Conservation (phyloP, 1,140 invertebrate species). For the Pomacea maculata region DNA sequence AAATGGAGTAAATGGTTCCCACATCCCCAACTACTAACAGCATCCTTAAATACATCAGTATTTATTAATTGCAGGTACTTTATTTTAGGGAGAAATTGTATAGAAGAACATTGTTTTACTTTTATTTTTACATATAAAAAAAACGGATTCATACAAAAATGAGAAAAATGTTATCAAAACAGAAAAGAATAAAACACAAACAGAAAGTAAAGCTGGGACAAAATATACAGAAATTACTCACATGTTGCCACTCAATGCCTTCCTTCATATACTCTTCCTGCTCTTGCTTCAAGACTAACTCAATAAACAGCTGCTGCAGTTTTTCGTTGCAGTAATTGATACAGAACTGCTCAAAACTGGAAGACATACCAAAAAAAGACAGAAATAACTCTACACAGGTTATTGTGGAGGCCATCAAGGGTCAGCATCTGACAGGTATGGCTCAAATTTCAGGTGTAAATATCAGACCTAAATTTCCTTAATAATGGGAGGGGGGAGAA, state of each 20-base stretch:
- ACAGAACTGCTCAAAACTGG: slow-evolving; percentile 92
- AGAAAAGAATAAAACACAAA: background rate
- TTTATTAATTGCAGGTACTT: too few species aligned
- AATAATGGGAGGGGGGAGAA: too few species aligned
- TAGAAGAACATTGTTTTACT: background rate
- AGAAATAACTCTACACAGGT: too few species aligned
- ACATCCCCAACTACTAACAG: too few species aligned
- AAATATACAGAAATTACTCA: slow-evolving; percentile 31
- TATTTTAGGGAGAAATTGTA: too few species aligned
- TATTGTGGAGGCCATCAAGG: too few species aligned
- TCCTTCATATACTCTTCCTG: slow-evolving; percentile 94
- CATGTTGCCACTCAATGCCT: slow-evolving; percentile 86
- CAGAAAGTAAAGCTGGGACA: background rate
- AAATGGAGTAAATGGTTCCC: too few species aligned
- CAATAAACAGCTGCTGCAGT: slow-evolving; percentile 94
- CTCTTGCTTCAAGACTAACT: slow-evolving; percentile 94
- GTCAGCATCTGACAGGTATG: too few species aligned
- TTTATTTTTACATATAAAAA: background rate
- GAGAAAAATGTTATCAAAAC: background rate
- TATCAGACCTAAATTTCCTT: too few species aligned
- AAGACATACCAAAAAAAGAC: slow-evolving; percentile 14
- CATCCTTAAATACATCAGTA: too few species aligned
- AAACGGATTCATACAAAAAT: background rate
- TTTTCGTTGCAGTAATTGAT: slow-evolving; percentile 99
- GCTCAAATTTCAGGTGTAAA: too few species aligned